Conservation (phyloP, 2,888 invertebrate species). For the Sinhomidia bicolor region DNA sequence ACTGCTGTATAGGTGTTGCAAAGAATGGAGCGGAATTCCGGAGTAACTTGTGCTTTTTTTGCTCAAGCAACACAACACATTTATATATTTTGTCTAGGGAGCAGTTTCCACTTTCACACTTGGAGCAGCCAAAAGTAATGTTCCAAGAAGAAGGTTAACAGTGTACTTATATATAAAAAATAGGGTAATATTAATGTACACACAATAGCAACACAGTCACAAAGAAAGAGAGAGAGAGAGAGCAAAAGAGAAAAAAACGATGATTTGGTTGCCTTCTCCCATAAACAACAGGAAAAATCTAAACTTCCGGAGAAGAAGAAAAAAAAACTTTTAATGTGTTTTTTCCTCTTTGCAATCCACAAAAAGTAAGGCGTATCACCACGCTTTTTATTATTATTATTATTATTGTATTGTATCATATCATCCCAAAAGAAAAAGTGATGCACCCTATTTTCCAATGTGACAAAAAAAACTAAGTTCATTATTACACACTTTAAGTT, state of each 20-base stretch:
- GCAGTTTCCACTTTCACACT: background rate
- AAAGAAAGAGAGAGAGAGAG: too few relatives aligned
- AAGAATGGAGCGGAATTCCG: constrained; percentile 57
- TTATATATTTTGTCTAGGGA: background rate
- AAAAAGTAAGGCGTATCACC: background rate
- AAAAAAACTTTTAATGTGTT: constrained; percentile 48
- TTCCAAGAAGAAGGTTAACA: background rate
- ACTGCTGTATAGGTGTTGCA: constrained; percentile 45
- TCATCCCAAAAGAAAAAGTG: background rate
- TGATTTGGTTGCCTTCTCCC: background rate
- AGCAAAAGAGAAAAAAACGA: background rate
- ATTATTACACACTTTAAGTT: background rate
- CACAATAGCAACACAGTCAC: too few relatives aligned
- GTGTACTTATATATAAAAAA: background rate
- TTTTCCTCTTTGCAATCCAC: constrained; percentile 10
- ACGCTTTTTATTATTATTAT: background rate
- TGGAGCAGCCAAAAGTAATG: background rate
- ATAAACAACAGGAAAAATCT: constrained; percentile 23
- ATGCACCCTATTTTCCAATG: background rate
- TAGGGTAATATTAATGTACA: too few relatives aligned
- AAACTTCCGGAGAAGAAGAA: constrained; percentile 33
- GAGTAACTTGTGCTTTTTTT: background rate
- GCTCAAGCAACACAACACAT: background rate
- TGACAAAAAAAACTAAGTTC: background rate
- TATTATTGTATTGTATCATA: too few relatives aligned